Evolutionary conservation across 1,140 invertebrate species (phyloP), one percentile per base, ranked within the genome.

Genomic region (Cataglyphis hispanica): DNA sequence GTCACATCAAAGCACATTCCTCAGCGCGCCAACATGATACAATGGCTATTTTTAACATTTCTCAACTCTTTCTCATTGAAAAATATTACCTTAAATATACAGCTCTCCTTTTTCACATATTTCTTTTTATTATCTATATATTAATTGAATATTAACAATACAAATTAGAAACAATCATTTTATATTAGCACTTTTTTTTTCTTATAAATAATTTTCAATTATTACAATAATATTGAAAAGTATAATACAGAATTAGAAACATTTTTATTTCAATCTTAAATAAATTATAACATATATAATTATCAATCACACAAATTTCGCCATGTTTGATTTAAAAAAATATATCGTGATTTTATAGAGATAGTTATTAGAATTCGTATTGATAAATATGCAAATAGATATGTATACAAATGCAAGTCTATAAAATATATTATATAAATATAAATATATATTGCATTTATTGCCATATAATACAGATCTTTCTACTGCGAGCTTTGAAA

Each of bases 1-100:
- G 66, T 70, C 66, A 81, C 66, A 70, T 81, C 77, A 81, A 81
- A 81, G 77, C 11, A 69, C 43, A 43, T 78, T 56, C 22, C 37
- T 81, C 66, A 31, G n/a, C 27, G 40, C 13, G 61, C n/a, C 34
- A 56, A 50, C 40, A 10, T 69, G 46, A 70, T 40, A 80, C 25
- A 40, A 34, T 50, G 43, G 50, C 56, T 70, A 70, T 70, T 81
- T 70, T 58, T 70, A 70, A 60, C 40, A 34, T 27, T 27, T 69
- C 11, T 40, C 34, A 25, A 27, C 19, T 63, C 31, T 13, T n/a
- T 74, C 31, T 13, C 13, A 58, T 60, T 53, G 7, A 4, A 67
- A 77, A 78, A 1, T 4, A 13, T 67, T 31, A 67, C 7, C 3
- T 43, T 37, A 64, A 4, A 53, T 2, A 25, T 0, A 50, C 27